Evolutionary conservation across 2,113 vertebrate genomes (phyloP).

Genomic region (Ameiurus melas): DNA sequence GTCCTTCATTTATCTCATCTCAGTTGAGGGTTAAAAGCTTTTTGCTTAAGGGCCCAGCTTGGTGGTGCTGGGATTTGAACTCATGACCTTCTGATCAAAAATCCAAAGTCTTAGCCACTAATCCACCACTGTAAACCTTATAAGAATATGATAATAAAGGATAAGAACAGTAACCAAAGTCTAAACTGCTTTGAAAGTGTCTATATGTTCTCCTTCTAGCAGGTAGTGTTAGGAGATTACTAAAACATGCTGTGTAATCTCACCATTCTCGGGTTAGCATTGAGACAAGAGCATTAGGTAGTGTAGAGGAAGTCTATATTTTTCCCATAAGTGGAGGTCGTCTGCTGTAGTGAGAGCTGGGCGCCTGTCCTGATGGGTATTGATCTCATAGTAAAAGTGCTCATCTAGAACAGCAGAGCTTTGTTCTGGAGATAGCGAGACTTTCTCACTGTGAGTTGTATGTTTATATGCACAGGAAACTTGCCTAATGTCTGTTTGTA

Average conservation of each 20-base stretch:
- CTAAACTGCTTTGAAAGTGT: not conserved
- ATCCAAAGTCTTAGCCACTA: too few species aligned
- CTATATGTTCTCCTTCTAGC: not conserved
- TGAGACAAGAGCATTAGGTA: slow-evolving; percentile 53
- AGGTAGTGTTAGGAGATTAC: slow-evolving; percentile 26
- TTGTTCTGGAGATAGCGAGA: slow-evolving; percentile 35
- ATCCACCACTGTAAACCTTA: too few species aligned
- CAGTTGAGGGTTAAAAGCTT: too few species aligned
- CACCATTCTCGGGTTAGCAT: slow-evolving; percentile 52
- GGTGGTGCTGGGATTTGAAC: too few species aligned
- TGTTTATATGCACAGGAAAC: not conserved
- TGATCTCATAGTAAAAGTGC: slow-evolving; percentile 59
- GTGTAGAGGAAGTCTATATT: slow-evolving; percentile 43
- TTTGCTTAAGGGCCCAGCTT: too few species aligned
- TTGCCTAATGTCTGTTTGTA: slow-evolving; percentile 3
- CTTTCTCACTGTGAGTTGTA: slow-evolving; percentile 18
- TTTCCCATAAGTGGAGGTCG: slow-evolving; percentile 60
- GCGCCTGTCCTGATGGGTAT: slow-evolving; percentile 67
- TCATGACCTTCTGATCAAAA: too few species aligned
- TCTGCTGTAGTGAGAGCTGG: slow-evolving; percentile 57
- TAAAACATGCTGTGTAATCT: slow-evolving; percentile 22
- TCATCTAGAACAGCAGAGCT: slow-evolving; percentile 28
- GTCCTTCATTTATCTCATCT: too few species aligned
- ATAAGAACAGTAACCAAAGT: not conserved
- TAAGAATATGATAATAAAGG: too few species aligned